Evolutionary conservation across 2,113 vertebrate genomes (phyloP).

Genomic region (Eudorcas thomsonii): DNA sequence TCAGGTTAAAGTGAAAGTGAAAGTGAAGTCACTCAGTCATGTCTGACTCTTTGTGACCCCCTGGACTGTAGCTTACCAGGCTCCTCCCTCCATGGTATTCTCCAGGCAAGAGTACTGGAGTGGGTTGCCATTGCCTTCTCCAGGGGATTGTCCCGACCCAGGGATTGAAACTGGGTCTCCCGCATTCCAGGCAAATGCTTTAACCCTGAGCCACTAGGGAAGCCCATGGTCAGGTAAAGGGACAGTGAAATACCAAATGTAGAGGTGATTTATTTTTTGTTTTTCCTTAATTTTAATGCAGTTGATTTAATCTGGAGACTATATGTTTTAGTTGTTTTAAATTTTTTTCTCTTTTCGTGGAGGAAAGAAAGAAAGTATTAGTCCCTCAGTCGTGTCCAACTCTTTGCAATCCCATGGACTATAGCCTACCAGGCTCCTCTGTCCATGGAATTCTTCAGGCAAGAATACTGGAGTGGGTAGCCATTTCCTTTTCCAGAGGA

Average conservation of each 20-base stretch:
- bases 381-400: neutral
- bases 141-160: too few species aligned
- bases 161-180: too few species aligned
- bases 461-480: neutral
- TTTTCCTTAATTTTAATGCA: neutral
- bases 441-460: neutral
- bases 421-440: neutral
- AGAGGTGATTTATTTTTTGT: neutral
- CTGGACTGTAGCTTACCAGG: too few species aligned
- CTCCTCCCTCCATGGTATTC: too few species aligned
- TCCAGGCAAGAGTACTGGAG: too few species aligned
- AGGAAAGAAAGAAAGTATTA: neutral
- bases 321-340: neutral
- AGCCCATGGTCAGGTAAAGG: neutral
- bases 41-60: too few species aligned
- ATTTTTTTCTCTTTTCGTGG: neutral
- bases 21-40: too few species aligned
- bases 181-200: too few species aligned
- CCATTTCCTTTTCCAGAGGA: neutral
- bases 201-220: too few species aligned
- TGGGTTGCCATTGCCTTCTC: too few species aligned
- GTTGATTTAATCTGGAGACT: neutral
- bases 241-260: neutral
- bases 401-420: neutral
- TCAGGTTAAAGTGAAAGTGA: neutral